Conservation (phyloP, 2,797 vertebrate species). For the Bufotes viridis region DNA sequence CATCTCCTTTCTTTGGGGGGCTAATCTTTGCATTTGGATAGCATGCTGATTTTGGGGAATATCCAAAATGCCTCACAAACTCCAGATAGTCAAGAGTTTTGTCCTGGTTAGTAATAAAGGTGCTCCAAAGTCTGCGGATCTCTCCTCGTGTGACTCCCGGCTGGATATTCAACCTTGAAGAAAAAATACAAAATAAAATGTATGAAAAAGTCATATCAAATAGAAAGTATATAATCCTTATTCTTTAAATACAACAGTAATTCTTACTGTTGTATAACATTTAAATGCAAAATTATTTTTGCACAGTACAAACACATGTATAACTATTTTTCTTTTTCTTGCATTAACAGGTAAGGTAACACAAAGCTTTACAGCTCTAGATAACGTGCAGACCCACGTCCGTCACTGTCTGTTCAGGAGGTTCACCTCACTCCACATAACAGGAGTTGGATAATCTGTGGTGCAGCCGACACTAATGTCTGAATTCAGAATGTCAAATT, state of each 20-base stretch:
- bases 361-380: no score
- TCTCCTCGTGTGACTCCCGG: slow-evolving; percentile 71
- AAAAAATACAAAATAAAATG: slow-evolving; percentile 40
- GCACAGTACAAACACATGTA: no score
- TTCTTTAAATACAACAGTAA: background rate
- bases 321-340: no score
- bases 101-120: slow-evolving; percentile 73
- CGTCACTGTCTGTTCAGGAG: no score
- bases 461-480: no score
- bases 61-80: slow-evolving; percentile 72
- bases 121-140: slow-evolving; percentile 71
- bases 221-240: background rate
- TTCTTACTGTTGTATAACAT: no score
- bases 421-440: no score
- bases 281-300: no score
- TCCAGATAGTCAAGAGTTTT: slow-evolving; percentile 73
- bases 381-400: no score
- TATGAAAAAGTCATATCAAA: background rate
- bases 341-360: no score
- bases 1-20: slow-evolving; percentile 59
- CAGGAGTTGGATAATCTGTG: no score
- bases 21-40: slow-evolving; percentile 67
- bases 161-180: slow-evolving; percentile 70
- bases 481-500: no score
- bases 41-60: slow-evolving; percentile 67